These are phyloP conservation scores for Salvelinus namaycush DNA, from an alignment of 2,113 vertebrate genomes.

Conservation along the genomic window DNA sequence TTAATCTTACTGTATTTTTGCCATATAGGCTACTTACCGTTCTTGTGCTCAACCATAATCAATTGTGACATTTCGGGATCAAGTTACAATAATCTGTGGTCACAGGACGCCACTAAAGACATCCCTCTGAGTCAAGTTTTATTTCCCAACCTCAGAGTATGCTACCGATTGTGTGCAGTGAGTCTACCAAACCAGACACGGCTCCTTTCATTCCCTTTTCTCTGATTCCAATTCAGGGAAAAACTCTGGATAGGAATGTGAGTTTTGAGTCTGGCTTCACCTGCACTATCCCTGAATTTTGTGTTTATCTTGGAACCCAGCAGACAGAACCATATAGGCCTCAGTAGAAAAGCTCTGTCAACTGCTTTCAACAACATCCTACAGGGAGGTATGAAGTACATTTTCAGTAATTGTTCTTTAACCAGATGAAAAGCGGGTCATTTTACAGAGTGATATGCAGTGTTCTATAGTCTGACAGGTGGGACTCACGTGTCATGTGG, in stretches of 20 bases:
- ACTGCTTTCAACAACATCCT: conserved; percentile 9
- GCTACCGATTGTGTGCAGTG: conserved; percentile 39
- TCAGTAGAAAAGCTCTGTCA: conserved; percentile 10
- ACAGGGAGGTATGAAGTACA: background rate
- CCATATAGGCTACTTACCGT: conserved; percentile 38
- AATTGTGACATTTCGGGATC: conserved; percentile 39
- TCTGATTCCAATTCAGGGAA: conserved; percentile 41
- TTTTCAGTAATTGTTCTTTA: background rate
- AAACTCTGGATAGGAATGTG: conserved; percentile 44
- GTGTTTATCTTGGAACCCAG: conserved; percentile 42
- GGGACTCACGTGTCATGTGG: conserved; percentile 91
- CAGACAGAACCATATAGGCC: conserved; percentile 7
- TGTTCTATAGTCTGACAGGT: background rate
- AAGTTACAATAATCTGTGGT: conserved; percentile 36
- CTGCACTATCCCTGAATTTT: conserved; percentile 35
- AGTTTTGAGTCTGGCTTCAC: conserved; percentile 45
- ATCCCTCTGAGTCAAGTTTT: conserved; percentile 1
- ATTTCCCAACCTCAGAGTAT: conserved; percentile 42
- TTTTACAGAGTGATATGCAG: background rate
- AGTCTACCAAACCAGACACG: conserved; percentile 20
- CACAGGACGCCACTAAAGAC: conserved; percentile 26
- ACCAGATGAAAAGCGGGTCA: background rate
- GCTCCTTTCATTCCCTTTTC: conserved; percentile 19
- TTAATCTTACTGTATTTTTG: background rate
- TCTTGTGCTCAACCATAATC: conserved; percentile 23